Conservation (phyloP, 1,140 invertebrate species). For the Drosophila seguyi region DNA sequence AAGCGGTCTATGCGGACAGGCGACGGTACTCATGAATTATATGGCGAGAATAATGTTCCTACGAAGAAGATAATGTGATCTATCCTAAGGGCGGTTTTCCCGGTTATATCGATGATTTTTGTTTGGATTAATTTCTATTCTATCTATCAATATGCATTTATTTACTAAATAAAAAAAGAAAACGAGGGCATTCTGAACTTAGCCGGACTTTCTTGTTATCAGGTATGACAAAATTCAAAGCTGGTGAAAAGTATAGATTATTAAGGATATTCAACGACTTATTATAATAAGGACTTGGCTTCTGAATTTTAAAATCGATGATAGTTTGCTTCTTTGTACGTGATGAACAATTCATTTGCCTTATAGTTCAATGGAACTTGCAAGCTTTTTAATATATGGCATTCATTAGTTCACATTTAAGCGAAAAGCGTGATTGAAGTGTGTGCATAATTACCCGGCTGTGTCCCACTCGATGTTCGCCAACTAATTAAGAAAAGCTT, state of each 20-base stretch:
- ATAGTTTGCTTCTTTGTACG: not conserved
- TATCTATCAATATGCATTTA: not conserved
- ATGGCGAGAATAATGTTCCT: not conserved
- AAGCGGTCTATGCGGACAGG: conserved; percentile 91
- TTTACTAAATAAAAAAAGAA: not conserved
- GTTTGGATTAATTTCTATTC: not conserved
- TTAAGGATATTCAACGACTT: not conserved
- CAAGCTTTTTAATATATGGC: not conserved
- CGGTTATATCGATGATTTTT: not conserved
- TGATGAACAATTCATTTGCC: not conserved
- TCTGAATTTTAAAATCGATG: not conserved
- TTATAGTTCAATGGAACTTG: conserved; percentile 1
- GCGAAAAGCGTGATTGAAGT: not conserved
- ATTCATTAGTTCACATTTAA: not conserved
- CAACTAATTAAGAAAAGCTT: not conserved
- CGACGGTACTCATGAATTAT: conserved; percentile 89
- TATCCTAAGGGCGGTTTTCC: not conserved
- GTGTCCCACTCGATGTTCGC: not conserved
- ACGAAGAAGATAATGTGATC: not conserved
- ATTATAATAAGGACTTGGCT: not conserved
- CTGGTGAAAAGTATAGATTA: not conserved
- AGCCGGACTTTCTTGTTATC: not conserved
- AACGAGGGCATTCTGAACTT: not conserved
- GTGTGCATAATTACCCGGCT: not conserved
- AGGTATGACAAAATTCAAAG: not conserved